Conservation (phyloP, 2,888 invertebrate species). For the Heliconius erato region DNA sequence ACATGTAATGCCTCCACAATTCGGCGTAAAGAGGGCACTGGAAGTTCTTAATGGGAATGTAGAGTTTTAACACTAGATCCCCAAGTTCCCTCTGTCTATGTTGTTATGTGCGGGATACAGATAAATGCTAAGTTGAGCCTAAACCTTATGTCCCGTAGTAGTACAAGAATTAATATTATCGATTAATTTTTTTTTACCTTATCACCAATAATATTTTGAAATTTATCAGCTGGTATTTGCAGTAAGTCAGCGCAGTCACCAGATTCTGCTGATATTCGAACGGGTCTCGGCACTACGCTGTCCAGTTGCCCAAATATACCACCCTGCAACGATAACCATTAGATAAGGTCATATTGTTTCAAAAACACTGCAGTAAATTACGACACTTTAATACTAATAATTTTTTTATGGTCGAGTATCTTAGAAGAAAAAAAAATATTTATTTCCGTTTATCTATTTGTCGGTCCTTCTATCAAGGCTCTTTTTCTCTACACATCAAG, state of each 20-base stretch:
- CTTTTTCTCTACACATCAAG: too few species aligned
- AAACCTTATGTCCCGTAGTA: not conserved
- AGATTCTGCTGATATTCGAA: constrained; percentile 54
- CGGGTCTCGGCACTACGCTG: constrained; percentile 51
- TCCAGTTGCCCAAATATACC: constrained; percentile 57
- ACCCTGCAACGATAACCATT: constrained; percentile 48
- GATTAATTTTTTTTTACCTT: too few species aligned
- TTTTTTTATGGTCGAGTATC: too few species aligned
- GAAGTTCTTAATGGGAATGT: not conserved
- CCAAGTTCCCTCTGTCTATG: not conserved
- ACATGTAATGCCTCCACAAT: not conserved
- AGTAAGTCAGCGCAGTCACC: constrained; percentile 55
- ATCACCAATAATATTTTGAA: constrained; percentile 53
- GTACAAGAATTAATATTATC: too few species aligned
- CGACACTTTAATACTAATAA: too few species aligned
- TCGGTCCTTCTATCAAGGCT: too few species aligned
- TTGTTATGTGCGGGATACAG: not conserved
- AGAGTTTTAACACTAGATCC: not conserved
- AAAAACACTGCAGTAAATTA: too few species aligned
- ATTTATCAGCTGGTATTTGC: constrained; percentile 53
- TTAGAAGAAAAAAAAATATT: too few species aligned
- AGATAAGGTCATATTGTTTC: not conserved
- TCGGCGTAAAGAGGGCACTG: not conserved
- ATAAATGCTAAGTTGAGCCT: not conserved
- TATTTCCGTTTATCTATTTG: too few species aligned